These are phyloP conservation scores for Boloria selene DNA, from an alignment of 2,888 invertebrate genomes.

Conservation along the genomic window DNA sequence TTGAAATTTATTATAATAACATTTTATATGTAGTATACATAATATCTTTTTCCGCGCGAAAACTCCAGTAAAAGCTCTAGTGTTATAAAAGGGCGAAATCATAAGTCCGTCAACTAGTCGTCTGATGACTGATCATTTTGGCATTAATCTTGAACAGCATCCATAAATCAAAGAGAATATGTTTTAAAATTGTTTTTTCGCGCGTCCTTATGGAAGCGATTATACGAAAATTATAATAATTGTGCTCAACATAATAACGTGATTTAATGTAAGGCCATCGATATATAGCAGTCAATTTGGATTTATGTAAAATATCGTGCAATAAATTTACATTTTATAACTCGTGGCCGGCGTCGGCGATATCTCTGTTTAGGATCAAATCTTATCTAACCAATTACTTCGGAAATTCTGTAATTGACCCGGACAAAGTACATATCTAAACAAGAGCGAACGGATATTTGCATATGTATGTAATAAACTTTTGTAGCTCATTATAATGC, in stretches of 20 bases:
- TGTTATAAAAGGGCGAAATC: conserved; percentile 3
- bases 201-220: conserved; percentile 77
- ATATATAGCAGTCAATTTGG: conserved; percentile 75
- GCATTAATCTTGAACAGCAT: conserved; percentile 55
- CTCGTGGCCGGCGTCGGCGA: conserved; percentile 61
- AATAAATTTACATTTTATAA: conserved; percentile 81
- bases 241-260: conserved; percentile 75
- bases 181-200: conserved; percentile 76
- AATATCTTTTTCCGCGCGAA: no score
- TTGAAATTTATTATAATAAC: no score
- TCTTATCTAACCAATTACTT: conserved; percentile 30
- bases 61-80: no score
- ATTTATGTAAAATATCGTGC: conserved; percentile 79
- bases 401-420: conserved; percentile 23
- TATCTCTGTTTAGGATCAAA: conserved; percentile 70
- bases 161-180: conserved; percentile 72
- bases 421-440: conserved; percentile 29
- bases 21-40: no score
- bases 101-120: conserved; percentile 36
- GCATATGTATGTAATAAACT: background rate
- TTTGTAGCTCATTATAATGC: background rate
- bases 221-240: conserved; percentile 82
- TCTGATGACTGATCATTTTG: conserved; percentile 47
- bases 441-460: background rate
- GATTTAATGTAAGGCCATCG: conserved; percentile 73